These are phyloP conservation scores for Xiphydria camelus DNA, from an alignment of 2,888 invertebrate species.

Conservation along the genomic window DNA sequence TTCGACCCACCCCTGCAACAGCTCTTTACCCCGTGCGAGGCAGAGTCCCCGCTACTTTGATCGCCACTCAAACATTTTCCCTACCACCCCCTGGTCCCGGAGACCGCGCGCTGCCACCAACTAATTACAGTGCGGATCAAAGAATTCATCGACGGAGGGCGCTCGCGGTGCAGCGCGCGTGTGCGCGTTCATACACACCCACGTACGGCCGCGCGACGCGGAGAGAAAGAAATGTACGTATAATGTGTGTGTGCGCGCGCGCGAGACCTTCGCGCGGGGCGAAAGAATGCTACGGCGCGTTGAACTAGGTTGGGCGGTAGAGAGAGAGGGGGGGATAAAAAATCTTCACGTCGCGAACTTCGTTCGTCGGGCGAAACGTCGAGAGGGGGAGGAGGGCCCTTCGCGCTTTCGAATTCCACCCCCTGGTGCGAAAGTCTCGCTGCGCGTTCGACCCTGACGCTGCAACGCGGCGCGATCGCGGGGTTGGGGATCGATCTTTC, in stretches of 20 bases:
- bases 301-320: slow-evolving; percentile 1
- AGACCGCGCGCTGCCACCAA: slow-evolving; percentile 40
- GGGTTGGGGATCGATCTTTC: no score
- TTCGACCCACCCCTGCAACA: no score
- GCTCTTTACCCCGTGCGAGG: slow-evolving; percentile 27
- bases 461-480: no score
- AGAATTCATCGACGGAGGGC: slow-evolving; percentile 49
- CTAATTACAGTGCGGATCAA: slow-evolving; percentile 56
- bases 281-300: slow-evolving; percentile 6
- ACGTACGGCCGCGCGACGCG: no score
- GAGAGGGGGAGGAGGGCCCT: slow-evolving; percentile 3
- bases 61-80: slow-evolving; percentile 55
- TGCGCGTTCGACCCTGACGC: background rate
- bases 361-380: slow-evolving; percentile 2
- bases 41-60: slow-evolving; percentile 49
- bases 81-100: slow-evolving; percentile 33
- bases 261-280: background rate
- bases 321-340: background rate
- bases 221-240: slow-evolving; percentile 20
- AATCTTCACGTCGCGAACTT: slow-evolving; percentile 1
- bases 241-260: no score
- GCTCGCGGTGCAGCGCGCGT: background rate
- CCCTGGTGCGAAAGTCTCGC: background rate
- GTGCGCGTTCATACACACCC: no score
- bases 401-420: background rate